Percentiles rank a stretch among this genome's conserved stretches.
Evolutionary conservation across 2,888 invertebrate genomes (phyloP).

Genomic region (Tribolium freemani): DNA sequence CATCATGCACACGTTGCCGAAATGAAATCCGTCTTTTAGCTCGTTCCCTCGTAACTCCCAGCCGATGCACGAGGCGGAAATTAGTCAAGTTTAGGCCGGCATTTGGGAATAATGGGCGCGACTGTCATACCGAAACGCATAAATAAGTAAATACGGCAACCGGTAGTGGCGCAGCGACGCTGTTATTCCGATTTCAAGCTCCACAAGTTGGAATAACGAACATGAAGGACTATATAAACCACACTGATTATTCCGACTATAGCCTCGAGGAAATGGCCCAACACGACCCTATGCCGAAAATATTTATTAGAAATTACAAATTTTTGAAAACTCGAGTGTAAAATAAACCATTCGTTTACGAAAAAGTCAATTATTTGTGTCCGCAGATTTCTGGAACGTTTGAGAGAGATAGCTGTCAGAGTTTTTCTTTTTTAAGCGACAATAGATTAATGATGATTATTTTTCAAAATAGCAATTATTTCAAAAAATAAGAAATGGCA

Average conservation of each 20-base stretch:
- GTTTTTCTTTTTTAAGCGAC: no score
- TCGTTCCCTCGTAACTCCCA: slow-evolving; percentile 42
- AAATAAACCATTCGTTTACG: no score
- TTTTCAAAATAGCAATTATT: no score
- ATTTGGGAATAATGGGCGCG: slow-evolving; percentile 61
- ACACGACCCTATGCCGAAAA: neutral
- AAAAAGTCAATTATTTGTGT: no score
- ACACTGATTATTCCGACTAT: slow-evolving; percentile 55
- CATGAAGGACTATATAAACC: slow-evolving; percentile 39
- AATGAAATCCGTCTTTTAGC: slow-evolving; percentile 38
- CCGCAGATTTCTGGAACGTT: no score
- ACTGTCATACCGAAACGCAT: slow-evolving; percentile 59
- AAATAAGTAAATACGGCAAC: slow-evolving; percentile 59
- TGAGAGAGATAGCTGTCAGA: no score
- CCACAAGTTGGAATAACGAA: slow-evolving; percentile 23
- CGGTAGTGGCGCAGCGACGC: slow-evolving; percentile 44
- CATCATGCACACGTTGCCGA: slow-evolving; percentile 41
- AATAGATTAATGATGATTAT: no score
- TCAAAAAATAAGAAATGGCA: no score
- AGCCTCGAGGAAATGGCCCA: neutral
- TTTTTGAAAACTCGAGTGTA: no score
- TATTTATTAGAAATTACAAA: no score
- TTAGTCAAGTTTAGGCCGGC: slow-evolving; percentile 61
- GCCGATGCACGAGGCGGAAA: slow-evolving; percentile 58
- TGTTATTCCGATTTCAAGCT: slow-evolving; percentile 26